phyloP scores from a whole-genome alignment of 2,888 invertebrate genomes.

The Xylocampa areola region DNA sequence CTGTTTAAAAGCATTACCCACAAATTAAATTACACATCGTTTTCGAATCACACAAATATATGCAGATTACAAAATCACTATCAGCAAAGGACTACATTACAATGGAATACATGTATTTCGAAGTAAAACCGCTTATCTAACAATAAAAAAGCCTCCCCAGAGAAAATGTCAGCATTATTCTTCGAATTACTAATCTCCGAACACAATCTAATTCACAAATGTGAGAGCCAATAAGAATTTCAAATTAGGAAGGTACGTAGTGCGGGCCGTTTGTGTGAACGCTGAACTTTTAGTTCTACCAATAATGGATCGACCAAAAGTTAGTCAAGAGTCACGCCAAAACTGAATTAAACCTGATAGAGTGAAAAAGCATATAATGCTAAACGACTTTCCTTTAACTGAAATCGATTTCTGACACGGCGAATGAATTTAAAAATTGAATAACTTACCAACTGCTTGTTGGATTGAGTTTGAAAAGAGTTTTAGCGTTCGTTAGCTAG shows the following conservation, averaged over 20 bases:
- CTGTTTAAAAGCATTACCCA: background rate
- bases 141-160: constrained; percentile 30
- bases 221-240: constrained; percentile 70
- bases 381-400: constrained; percentile 51
- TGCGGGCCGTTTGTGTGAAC: constrained; percentile 59
- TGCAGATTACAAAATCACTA: constrained; percentile 24
- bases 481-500: constrained; percentile 9
- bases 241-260: constrained; percentile 62
- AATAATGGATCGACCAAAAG: constrained; percentile 66
- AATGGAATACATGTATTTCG: constrained; percentile 29
- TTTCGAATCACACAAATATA: constrained; percentile 22
- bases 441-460: constrained; percentile 41
- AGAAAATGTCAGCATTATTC: constrained; percentile 58
- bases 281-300: constrained; percentile 63
- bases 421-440: constrained; percentile 54
- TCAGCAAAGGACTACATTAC: constrained; percentile 28
- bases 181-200: constrained; percentile 58
- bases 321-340: constrained; percentile 68
- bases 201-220: constrained; percentile 66
- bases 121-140: constrained; percentile 43
- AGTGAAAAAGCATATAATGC: constrained; percentile 64
- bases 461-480: constrained; percentile 23
- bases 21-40: constrained; percentile 16
- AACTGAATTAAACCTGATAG: constrained; percentile 67
- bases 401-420: constrained; percentile 60